Evolutionary conservation across 2,113 vertebrate genomes (phyloP), one percentile per base, ranked within the genome.

Genomic region (Pithys albifrons): DNA sequence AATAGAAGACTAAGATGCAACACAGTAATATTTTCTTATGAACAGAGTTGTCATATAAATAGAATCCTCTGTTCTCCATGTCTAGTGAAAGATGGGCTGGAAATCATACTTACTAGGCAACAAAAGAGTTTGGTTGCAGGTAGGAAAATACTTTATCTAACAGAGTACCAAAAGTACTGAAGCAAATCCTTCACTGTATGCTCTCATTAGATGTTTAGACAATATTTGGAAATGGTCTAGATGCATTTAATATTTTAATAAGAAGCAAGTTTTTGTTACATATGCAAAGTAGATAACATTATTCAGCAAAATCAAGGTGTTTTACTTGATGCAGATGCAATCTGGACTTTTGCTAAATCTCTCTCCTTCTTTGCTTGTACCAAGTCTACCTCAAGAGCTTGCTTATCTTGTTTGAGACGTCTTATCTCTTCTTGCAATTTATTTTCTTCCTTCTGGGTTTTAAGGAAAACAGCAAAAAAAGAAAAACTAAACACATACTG

Each of bases 381-480:
- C 87, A 99, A 95, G 74, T 99, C 99, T 23, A 99, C 98, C 74
- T 98, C 98, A 82, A 99, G 97, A 84, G 98, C 97, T 96, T 99
- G 98, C 62, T 99, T 99, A 55, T 99, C 98, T 90, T 99, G 98
- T 86, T 98, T 98, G 67, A 99, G 96, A 77, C 86, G 96, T 91
- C 89, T 98, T 82, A 97, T 95, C 19, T 99, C 98, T 94, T 98
- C 98, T 37, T 96, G 96, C 51, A 99, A 98, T 88, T 92, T 97
- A 27, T 71, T 94, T 95, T 99, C 98, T 84, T 97, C 98, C 93
- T 97, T 98, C 99, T 99, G 94, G 64, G 92, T 61, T 92, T 73
- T 78, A 73, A 17, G 78, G 65, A 65, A 86, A 78, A 94, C 5
- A 35, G 9, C 12, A 65, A 78, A 45, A 84, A 7, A 81, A 59